Base-by-base conservation (phyloP, 2,888 invertebrate genomes). In the Apamea crenata region DNA sequence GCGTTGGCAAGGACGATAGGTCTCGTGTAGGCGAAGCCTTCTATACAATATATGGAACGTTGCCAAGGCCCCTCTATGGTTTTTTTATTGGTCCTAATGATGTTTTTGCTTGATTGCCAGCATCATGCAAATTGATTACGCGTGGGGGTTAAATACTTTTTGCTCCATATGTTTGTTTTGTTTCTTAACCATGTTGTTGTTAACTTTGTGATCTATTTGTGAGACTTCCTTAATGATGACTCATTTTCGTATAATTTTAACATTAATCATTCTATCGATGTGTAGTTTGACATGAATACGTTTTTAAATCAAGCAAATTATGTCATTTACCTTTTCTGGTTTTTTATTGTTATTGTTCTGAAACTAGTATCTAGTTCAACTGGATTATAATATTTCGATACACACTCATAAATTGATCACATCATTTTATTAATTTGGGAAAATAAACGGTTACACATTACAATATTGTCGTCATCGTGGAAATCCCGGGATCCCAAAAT, bases 21-120 rank as follows among this genome's bases (percentile, higher is more conserved):
- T 88, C 84, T 76, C 12, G 82, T 83, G 95, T 95, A 91, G 95
- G 95, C 88, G 92, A 77, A 89, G 73, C 84, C 88, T 90, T 92
- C 90, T 89, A 87, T 90, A 86, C 90, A n/a, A n/a, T n/a, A 92
- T 92, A 92, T 87, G 94, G 93, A 83, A 82, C 50, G 87, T 91
- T 90, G 83, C 86, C 94, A 94, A 95, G 95, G 94, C 93, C 89
- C 79, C 70, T 83, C 82, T 89, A 85, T 90, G 89, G 53, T 88
- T 91, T 92, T 40, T 67, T 85, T 75, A 83, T 88, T 74, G 69
- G 74, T 77, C 79, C 71, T 83, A 87, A 83, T 81, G 87, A 90
- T 90, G 86, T 87, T 90, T 87, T 90, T 75, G 84, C 68, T 72
- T 87, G 71, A 78, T 84, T 78, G 74, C 77, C 77, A 82, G 85